Conservation (phyloP, 2,888 invertebrate species). For the Brachyptera putata region DNA sequence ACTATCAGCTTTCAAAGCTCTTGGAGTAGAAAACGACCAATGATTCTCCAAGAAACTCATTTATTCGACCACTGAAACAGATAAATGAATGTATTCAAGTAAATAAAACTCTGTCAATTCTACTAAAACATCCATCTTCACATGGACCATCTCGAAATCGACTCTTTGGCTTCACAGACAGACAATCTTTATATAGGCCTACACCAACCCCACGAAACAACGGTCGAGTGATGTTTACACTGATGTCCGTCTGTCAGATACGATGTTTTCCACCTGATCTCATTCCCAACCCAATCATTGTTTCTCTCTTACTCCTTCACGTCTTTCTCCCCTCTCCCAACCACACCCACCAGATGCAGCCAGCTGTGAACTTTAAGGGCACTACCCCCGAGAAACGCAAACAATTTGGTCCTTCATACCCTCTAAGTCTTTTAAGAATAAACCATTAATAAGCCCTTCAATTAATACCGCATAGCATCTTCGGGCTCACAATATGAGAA, state of each 20-base stretch:
- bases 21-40: no score
- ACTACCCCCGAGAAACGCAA: background rate
- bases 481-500: no score
- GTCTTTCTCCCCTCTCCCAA: constrained; percentile 1
- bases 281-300: background rate
- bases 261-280: background rate
- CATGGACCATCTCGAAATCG: no score
- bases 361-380: constrained; percentile 8
- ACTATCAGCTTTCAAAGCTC: no score
- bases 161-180: no score
- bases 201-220: no score
- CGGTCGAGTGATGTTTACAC: constrained; percentile 12
- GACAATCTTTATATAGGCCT: no score
- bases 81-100: background rate
- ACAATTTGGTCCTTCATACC: background rate
- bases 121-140: no score
- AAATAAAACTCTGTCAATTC: background rate
- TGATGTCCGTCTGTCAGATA: background rate
- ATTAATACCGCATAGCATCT: background rate
- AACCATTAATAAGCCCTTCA: background rate
- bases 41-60: no score
- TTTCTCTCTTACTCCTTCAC: no score
- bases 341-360: background rate
- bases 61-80: background rate
- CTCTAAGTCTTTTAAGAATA: background rate